Evolutionary conservation across 2,888 invertebrate species (phyloP).

Genomic region (Homarus gammarus): DNA sequence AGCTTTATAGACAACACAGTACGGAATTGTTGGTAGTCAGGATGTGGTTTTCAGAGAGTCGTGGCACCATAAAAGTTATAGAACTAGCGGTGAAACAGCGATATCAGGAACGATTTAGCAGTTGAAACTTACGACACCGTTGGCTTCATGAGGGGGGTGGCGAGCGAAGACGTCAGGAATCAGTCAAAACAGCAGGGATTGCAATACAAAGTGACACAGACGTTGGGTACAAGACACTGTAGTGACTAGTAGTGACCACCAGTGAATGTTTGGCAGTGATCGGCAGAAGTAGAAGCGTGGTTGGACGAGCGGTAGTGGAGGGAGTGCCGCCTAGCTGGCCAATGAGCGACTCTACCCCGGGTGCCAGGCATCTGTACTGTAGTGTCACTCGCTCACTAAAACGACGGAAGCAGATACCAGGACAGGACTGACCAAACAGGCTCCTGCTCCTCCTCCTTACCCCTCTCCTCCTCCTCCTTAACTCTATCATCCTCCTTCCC

Average conservation of each 20-base stretch:
- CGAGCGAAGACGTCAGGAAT: not conserved
- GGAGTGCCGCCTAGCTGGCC: not conserved
- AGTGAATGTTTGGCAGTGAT: not conserved
- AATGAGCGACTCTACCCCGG: not conserved
- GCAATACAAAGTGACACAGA: too few species aligned
- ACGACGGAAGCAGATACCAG: conserved; percentile 28
- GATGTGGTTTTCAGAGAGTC: too few species aligned
- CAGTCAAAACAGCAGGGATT: not conserved
- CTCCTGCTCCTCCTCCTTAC: too few species aligned
- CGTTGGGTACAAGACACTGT: not conserved
- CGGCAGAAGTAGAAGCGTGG: not conserved
- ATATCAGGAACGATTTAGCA: not conserved
- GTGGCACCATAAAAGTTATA: too few species aligned
- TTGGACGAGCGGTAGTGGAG: not conserved
- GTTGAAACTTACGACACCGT: not conserved
- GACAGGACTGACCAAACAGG: too few species aligned
- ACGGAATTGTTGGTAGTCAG: too few species aligned
- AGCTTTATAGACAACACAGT: too few species aligned
- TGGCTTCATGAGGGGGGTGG: not conserved
- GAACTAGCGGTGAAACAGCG: too few species aligned
- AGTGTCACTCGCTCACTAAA: not conserved
- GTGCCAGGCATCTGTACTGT: conserved; percentile 33
- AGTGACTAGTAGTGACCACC: not conserved
- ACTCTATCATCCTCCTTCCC: too few species aligned
- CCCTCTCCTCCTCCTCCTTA: too few species aligned